Evolutionary conservation across 2,797 vertebrate species (phyloP).

Genomic region (Chaetophractus vellerosus): DNA sequence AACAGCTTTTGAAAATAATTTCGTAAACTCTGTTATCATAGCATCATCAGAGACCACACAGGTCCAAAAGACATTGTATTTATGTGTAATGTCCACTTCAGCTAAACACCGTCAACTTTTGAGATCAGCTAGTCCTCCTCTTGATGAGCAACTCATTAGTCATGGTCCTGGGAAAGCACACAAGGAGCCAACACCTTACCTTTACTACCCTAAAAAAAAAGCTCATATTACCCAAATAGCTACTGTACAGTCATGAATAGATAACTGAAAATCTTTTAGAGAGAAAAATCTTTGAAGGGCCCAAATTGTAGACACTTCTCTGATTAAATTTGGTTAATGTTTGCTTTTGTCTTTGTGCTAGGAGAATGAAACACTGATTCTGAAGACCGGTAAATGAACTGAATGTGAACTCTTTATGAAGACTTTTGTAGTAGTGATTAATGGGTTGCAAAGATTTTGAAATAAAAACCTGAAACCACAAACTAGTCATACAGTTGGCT

Average conservation of each 20-base stretch:
- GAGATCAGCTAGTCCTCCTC: not conserved
- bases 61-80: not conserved
- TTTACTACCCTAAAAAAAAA: slow-evolving; percentile 37
- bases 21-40: not conserved
- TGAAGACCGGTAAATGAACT: slow-evolving; percentile 63
- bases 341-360: slow-evolving; percentile 40
- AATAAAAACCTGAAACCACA: slow-evolving; percentile 83
- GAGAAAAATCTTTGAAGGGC: slow-evolving; percentile 42
- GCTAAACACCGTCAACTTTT: not conserved
- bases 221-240: not conserved
- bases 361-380: slow-evolving; percentile 40
- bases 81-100: not conserved
- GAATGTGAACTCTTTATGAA: slow-evolving; percentile 77
- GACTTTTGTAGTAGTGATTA: slow-evolving; percentile 80
- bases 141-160: slow-evolving; percentile 29
- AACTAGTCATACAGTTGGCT: slow-evolving; percentile 75
- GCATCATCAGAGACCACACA: not conserved
- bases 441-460: slow-evolving; percentile 80
- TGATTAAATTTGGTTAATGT: slow-evolving; percentile 20
- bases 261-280: not conserved
- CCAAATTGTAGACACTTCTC: not conserved
- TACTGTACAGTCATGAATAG: not conserved
- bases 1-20: slow-evolving; percentile 53
- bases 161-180: not conserved
- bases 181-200: not conserved